Percentiles rank a stretch among this genome's conserved stretches.
phyloP scores from a whole-genome alignment of 2,888 invertebrate species.

The Eupeodes luniger region DNA sequence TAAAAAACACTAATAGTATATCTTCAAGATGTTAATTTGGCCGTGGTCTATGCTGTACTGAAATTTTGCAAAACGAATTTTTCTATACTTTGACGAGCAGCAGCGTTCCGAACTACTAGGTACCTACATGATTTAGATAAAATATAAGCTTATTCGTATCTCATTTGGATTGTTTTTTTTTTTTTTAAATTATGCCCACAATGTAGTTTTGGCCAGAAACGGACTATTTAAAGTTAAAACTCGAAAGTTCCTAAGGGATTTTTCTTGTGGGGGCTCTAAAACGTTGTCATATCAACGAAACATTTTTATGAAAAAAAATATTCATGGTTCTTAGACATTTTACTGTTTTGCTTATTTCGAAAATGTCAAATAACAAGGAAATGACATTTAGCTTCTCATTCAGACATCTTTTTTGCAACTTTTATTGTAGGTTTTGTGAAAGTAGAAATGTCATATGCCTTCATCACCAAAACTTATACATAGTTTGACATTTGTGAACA shows the following conservation, averaged over 20 bases:
- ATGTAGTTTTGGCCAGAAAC: slow-evolving; percentile 25
- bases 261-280: not conserved
- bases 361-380: too few relatives aligned
- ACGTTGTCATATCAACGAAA: too few relatives aligned
- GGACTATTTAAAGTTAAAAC: not conserved
- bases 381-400: too few relatives aligned
- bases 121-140: slow-evolving; percentile 48
- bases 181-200: slow-evolving; percentile 64
- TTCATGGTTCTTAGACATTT: too few relatives aligned
- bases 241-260: too few relatives aligned
- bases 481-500: too few relatives aligned
- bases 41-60: slow-evolving; percentile 78
- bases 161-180: slow-evolving; percentile 13
- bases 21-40: slow-evolving; percentile 73
- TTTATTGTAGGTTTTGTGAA: too few relatives aligned
- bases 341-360: too few relatives aligned
- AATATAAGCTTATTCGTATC: slow-evolving; percentile 56
- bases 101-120: slow-evolving; percentile 71
- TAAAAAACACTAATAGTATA: slow-evolving; percentile 33
- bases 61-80: slow-evolving; percentile 68
- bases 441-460: too few relatives aligned
- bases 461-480: too few relatives aligned
- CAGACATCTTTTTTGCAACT: too few relatives aligned
- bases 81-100: slow-evolving; percentile 58
- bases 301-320: too few relatives aligned